Conservation (phyloP, 2,888 invertebrate species). For the Mamestra brassicae region DNA sequence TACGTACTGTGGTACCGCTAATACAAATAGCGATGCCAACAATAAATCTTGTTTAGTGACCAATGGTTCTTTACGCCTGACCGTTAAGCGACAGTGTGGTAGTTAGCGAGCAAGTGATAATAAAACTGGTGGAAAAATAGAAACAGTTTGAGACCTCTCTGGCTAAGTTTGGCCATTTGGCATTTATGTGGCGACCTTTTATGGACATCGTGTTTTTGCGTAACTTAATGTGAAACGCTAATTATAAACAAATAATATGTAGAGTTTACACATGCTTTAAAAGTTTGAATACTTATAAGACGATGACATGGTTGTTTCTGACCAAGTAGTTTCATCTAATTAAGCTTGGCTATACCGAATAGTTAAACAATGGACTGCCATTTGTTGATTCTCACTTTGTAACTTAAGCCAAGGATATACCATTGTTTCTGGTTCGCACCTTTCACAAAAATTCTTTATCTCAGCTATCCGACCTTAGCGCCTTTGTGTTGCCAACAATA, state of each 20-base stretch:
- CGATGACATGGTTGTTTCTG: constrained; percentile 6
- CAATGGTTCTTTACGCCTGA: constrained; percentile 70
- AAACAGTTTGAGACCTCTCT: constrained; percentile 46
- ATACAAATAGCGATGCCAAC: constrained; percentile 66
- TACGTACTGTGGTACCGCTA: constrained; percentile 64
- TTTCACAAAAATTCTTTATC: constrained; percentile 65
- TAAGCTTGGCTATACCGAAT: constrained; percentile 3
- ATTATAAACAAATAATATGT: constrained; percentile 54
- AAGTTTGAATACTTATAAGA: constrained; percentile 14
- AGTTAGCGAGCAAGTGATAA: constrained; percentile 70
- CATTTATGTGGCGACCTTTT: constrained; percentile 78
- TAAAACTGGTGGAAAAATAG: constrained; percentile 55
- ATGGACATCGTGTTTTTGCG: constrained; percentile 78
- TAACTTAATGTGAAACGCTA: constrained; percentile 70
- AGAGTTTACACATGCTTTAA: constrained; percentile 17
- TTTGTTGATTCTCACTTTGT: constrained; percentile 50
- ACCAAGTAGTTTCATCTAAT: constrained; percentile 10
- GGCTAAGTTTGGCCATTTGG: constrained; percentile 76
- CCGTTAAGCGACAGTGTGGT: constrained; percentile 54
- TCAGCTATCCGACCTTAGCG: constrained; percentile 44
- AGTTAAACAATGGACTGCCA: constrained; percentile 47
- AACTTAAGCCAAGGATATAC: constrained; percentile 48
- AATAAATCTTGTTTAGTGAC: constrained; percentile 73
- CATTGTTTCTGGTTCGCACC: constrained; percentile 61
- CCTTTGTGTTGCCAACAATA: constrained; percentile 56